Percentiles rank a stretch among this genome's conserved stretches.
These are phyloP conservation scores for Opisthocomus hoazin DNA, from an alignment of 2,113 vertebrate species.

Conservation along the genomic window DNA sequence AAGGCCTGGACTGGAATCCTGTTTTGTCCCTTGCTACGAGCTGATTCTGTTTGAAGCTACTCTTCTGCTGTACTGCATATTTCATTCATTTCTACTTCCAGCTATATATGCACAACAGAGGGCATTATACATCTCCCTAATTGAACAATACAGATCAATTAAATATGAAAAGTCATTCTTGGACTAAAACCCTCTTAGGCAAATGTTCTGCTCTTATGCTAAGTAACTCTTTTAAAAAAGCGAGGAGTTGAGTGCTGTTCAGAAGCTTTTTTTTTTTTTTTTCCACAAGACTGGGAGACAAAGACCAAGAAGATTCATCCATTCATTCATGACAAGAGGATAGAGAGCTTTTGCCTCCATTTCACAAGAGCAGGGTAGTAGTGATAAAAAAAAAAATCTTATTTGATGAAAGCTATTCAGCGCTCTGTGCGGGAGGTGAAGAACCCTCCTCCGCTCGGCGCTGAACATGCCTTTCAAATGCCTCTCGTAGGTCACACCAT, in stretches of 20 bases:
- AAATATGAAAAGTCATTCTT: background rate
- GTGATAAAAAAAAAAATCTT: background rate
- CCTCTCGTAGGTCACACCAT: background rate
- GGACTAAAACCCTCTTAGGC: slow-evolving; percentile 29
- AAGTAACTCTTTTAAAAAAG: background rate
- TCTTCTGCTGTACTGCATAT: background rate
- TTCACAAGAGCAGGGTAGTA: background rate
- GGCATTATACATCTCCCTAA: slow-evolving; percentile 1
- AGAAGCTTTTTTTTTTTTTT: background rate
- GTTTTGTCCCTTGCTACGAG: background rate
- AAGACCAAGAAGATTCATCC: background rate
- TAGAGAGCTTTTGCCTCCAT: background rate
- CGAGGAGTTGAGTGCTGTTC: background rate
- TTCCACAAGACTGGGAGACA: background rate
- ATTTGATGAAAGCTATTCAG: background rate
- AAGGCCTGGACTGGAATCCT: background rate
- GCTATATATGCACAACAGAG: slow-evolving; percentile 8
- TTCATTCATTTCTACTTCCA: slow-evolving; percentile 11
- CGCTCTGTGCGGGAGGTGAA: background rate
- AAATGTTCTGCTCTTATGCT: slow-evolving; percentile 21
- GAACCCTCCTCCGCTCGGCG: background rate
- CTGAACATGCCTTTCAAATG: background rate
- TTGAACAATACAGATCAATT: slow-evolving; percentile 4
- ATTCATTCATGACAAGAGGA: background rate
- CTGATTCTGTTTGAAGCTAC: background rate